Base-by-base conservation (phyloP, 2,888 invertebrate species). In the Drosophila yooni region DNA sequence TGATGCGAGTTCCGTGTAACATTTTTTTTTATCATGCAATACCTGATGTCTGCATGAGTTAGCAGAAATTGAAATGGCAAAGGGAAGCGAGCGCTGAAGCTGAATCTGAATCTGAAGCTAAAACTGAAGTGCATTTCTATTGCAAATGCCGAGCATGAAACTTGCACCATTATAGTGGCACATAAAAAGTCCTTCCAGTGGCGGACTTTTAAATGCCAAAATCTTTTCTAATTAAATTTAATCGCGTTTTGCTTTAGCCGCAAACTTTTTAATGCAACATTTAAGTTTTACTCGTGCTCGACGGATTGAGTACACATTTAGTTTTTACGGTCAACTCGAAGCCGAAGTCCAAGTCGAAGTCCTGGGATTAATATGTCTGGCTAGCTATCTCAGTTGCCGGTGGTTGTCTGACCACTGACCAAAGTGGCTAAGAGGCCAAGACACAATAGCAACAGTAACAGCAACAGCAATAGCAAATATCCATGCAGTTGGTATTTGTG, bases 211-310 rank as follows among this genome's bases (percentile, higher is more conserved):
- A 72, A 79, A 75, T 77, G 66, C 77, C 72, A 66, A 81, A 84
- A 77, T 82, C 69, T 79, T 61, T 78, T 77, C 83, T 87, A 88
- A 87, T 87, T 87, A 88, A 87, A 87, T 87, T 78, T 79, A 87
- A 87, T 82, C 71, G 77, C 74, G 68, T 74, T 79, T 76, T 80
- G 68, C 74, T 74, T 70, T 57, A 36, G 54, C 70, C 70, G 68
- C 43, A 81, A 88, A 83, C 73, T 88, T 88, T 87, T 83, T 82
- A 86, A 86, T 88, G 78, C 76, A 64, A 82, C 88, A 86, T 82
- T 88, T 74, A 56, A 79, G 83, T 70, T 79, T 71, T 71, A 85
- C 83, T 81, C 77, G 71, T 65, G 72, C 75, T 80, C 65, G 63
- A 64, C 60, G 77, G 73, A 81, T 81, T 71, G 65, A 76, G 81